These are phyloP conservation scores for Napeogenes sylphis DNA, from an alignment of 2,888 invertebrate genomes.

Conservation along the genomic window DNA sequence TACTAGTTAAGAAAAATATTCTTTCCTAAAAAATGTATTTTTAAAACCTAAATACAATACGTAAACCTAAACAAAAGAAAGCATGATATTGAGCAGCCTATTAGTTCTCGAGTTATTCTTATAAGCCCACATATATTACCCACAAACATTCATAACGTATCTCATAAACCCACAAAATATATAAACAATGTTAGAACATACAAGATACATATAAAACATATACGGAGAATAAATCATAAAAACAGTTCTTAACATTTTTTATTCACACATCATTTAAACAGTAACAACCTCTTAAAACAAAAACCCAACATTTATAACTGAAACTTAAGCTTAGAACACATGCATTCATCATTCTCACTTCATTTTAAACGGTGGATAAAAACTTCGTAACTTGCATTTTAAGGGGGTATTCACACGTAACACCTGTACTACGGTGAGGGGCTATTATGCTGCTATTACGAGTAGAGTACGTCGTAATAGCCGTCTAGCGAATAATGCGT, in stretches of 20 bases:
- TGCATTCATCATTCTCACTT: constrained; percentile 23
- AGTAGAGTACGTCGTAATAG: constrained; percentile 38
- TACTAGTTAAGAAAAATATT: too few relatives aligned
- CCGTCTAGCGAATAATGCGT: constrained; percentile 46
- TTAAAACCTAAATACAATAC: too few relatives aligned
- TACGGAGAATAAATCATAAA: background rate
- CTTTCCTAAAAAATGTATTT: too few relatives aligned
- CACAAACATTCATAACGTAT: too few relatives aligned
- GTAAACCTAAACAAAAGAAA: too few relatives aligned
- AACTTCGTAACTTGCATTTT: constrained; percentile 29
- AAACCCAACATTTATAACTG: constrained; percentile 1
- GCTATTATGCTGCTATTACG: constrained; percentile 45
- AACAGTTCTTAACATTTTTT: constrained; percentile 9
- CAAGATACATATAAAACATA: too few relatives aligned
- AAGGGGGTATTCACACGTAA: constrained; percentile 44
- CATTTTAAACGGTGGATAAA: constrained; percentile 24
- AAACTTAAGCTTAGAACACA: constrained; percentile 15
- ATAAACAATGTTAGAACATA: too few relatives aligned
- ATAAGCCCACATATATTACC: too few relatives aligned
- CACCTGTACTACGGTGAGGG: constrained; percentile 42
- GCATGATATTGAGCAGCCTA: too few relatives aligned
- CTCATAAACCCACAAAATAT: too few relatives aligned
- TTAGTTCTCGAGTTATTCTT: too few relatives aligned
- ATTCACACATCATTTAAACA: constrained; percentile 18
- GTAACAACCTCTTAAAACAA: constrained; percentile 7